These are phyloP conservation scores for Drosophila antonietae DNA, from an alignment of 2,888 invertebrate species.

Conservation along the genomic window DNA sequence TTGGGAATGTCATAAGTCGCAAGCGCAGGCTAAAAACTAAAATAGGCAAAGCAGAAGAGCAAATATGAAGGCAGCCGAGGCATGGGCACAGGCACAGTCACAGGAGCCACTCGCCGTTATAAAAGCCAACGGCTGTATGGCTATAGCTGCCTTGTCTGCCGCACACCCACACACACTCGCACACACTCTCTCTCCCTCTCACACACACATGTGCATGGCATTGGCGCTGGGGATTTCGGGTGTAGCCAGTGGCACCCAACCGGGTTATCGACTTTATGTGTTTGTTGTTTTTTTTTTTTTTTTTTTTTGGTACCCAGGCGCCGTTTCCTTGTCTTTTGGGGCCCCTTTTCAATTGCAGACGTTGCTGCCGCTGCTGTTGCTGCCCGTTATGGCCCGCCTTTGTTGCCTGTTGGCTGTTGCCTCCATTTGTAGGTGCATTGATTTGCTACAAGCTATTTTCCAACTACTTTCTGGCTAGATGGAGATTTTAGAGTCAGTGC, in stretches of 20 bases:
- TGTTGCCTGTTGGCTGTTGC: conserved; percentile 30
- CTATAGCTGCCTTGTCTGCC: conserved; percentile 16
- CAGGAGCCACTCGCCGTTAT: conserved; percentile 26
- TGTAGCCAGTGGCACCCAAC: conserved; percentile 58
- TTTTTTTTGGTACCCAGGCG: conserved; percentile 56
- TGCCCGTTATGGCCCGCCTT: conserved; percentile 51
- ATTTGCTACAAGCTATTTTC: conserved; percentile 25
- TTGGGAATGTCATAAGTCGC: conserved; percentile 72
- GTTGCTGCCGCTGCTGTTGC: conserved; percentile 24
- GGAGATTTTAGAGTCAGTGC: neutral
- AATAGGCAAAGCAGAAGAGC: conserved; percentile 76
- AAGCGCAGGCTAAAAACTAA: conserved; percentile 56
- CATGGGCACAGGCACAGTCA: conserved; percentile 19
- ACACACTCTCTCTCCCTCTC: conserved; percentile 30
- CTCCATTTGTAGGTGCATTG: conserved; percentile 41
- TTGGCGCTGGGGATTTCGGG: conserved; percentile 39
- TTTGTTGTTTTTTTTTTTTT: conserved; percentile 67
- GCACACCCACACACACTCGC: conserved; percentile 34
- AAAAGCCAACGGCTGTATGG: conserved; percentile 15
- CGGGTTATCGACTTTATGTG: conserved; percentile 79
- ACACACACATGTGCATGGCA: conserved; percentile 16
- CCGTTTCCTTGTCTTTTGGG: conserved; percentile 62
- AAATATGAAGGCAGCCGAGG: conserved; percentile 63
- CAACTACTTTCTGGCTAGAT: neutral
- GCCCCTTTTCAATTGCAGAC: conserved; percentile 72